These are phyloP conservation scores for Triplophysa bombifrons DNA, from an alignment of 2,797 vertebrate genomes.

Conservation along the genomic window DNA sequence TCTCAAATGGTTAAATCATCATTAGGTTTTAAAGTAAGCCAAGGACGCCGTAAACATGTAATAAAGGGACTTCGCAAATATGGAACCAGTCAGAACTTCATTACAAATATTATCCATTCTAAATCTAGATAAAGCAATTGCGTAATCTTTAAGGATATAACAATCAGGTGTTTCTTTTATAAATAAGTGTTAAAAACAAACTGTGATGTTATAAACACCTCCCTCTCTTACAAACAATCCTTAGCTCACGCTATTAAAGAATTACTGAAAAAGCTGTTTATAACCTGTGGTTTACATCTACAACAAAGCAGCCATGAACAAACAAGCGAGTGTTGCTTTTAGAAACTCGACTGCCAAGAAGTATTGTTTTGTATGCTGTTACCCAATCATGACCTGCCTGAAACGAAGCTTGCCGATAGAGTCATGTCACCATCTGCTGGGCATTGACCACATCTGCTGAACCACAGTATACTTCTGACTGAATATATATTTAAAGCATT, in stretches of 20 bases:
- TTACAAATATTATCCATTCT: too few species aligned
- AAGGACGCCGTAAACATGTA: not conserved
- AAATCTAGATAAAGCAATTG: not conserved
- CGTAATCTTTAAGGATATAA: too few species aligned
- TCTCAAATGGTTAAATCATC: not conserved
- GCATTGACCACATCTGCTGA: not conserved
- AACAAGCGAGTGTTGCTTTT: not conserved
- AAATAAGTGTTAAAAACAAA: not conserved
- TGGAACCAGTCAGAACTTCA: not conserved
- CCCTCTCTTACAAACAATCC: not conserved
- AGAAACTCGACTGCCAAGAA: not conserved
- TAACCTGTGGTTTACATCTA: not conserved
- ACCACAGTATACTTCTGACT: not conserved
- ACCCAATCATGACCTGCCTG: not conserved
- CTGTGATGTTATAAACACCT: not conserved
- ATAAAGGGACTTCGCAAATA: not conserved
- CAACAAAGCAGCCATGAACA: not conserved
- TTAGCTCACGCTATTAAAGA: not conserved
- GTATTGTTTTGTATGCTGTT: not conserved
- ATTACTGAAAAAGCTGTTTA: not conserved
- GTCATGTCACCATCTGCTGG: conserved; percentile 24
- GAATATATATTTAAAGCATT: not conserved
- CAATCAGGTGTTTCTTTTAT: not conserved
- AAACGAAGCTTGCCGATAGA: not conserved
- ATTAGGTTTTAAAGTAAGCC: not conserved